Evolutionary conservation across 2,888 invertebrate genomes (phyloP).

Genomic region (Lasioglossum oenotherae): DNA sequence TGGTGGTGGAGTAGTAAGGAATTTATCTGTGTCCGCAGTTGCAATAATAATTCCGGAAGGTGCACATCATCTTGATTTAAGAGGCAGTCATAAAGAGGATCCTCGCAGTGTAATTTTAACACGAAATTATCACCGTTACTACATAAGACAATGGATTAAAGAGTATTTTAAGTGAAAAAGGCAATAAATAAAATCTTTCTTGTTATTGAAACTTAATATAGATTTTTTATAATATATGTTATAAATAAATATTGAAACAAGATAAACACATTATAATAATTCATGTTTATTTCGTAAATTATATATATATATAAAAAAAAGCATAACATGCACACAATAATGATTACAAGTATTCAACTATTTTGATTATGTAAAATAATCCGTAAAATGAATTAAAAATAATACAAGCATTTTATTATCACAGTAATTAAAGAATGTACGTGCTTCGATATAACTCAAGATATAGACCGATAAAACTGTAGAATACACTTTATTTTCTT

Average conservation of each 20-base stretch:
- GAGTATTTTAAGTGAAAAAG: constrained; percentile 37
- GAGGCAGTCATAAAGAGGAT: constrained; percentile 88
- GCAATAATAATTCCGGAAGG: constrained; percentile 92
- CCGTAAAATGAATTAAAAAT: constrained; percentile 54
- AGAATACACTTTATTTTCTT: constrained; percentile 5
- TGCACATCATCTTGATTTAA: constrained; percentile 94
- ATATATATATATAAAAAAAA: constrained; percentile 64
- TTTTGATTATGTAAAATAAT: constrained; percentile 36
- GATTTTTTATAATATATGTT: constrained; percentile 14
- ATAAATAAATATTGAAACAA: constrained; percentile 4
- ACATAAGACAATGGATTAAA: constrained; percentile 88
- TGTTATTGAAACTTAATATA: not conserved
- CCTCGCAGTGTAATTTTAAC: constrained; percentile 88
- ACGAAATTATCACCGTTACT: constrained; percentile 87
- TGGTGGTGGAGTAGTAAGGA: constrained; percentile 91
- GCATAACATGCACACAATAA: constrained; percentile 53
- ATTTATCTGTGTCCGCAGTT: constrained; percentile 88
- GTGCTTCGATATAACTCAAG: constrained; percentile 29
- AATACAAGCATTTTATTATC: constrained; percentile 64
- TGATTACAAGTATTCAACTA: constrained; percentile 53
- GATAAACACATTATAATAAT: constrained; percentile 38
- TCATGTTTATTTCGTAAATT: constrained; percentile 65
- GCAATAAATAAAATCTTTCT: not conserved
- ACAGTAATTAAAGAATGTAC: constrained; percentile 70
- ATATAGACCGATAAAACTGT: constrained; percentile 19